Evolutionary conservation across 2,888 invertebrate genomes (phyloP).

Genomic region (Resseliella maxima): DNA sequence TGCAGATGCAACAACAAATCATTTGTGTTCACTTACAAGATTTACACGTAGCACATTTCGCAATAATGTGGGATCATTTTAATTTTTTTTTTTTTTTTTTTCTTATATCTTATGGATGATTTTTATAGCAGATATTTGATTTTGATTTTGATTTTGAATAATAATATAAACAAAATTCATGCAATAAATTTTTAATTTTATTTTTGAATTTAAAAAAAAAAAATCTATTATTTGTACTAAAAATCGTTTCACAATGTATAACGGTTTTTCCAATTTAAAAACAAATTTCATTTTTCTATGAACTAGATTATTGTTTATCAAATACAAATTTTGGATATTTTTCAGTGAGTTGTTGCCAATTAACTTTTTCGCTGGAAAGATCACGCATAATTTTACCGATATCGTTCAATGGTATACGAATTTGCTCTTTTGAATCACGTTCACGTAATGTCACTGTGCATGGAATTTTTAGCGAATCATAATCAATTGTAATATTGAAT

Average conservation of each 20-base stretch:
- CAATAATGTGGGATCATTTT: too few species aligned
- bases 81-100: too few species aligned
- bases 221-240: too few species aligned
- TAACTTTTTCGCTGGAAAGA: slow-evolving; percentile 78
- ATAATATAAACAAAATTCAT: too few species aligned
- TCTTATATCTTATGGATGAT: too few species aligned
- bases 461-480: slow-evolving; percentile 90
- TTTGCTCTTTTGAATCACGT: slow-evolving; percentile 93
- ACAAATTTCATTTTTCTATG: not conserved
- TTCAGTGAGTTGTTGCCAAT: slow-evolving; percentile 81
- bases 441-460: slow-evolving; percentile 94
- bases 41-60: too few species aligned
- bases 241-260: too few species aligned
- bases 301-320: slow-evolving; percentile 75
- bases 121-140: too few species aligned
- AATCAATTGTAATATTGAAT: slow-evolving; percentile 97
- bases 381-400: slow-evolving; percentile 82
- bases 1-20: not conserved
- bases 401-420: slow-evolving; percentile 85
- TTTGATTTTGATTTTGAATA: too few species aligned
- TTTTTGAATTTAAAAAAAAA: too few species aligned
- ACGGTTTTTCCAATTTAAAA: too few species aligned
- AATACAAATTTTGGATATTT: slow-evolving; percentile 89
- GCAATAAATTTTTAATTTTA: too few species aligned
- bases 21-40: not conserved